Percentiles rank a stretch among this genome's conserved stretches.
Conservation (phyloP, 2,113 vertebrate species). For the Odocoileus hemionus region DNA sequence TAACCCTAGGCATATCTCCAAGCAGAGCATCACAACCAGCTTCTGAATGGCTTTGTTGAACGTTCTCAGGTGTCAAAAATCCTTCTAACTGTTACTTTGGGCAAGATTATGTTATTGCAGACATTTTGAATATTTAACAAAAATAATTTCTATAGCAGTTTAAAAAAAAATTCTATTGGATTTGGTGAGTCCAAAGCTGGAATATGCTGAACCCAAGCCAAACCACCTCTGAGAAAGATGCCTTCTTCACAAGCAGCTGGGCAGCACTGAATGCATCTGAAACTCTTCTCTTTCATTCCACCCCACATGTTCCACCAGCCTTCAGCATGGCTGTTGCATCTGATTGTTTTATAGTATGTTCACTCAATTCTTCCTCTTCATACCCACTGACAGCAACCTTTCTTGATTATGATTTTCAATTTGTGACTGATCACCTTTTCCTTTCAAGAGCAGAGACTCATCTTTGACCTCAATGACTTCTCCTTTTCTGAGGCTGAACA, state of each 20-base stretch:
- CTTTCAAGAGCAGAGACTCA: constrained; percentile 88
- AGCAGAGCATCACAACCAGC: constrained; percentile 86
- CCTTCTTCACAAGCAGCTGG: constrained; percentile 87
- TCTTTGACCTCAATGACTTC: constrained; percentile 92
- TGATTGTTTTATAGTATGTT: constrained; percentile 87
- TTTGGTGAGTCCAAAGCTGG: constrained; percentile 79
- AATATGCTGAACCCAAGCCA: constrained; percentile 85
- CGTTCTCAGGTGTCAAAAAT: constrained; percentile 87
- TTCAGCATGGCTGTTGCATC: constrained; percentile 79
- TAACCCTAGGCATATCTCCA: constrained; percentile 88
- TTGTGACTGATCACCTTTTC: constrained; percentile 83
- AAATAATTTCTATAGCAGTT: constrained; percentile 88
- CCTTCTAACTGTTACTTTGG: constrained; percentile 89
- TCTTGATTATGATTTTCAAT: constrained; percentile 84
- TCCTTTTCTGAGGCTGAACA: constrained; percentile 88
- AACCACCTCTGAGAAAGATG: constrained; percentile 85
- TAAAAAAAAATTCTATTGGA: constrained; percentile 87
- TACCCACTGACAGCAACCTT: constrained; percentile 88
- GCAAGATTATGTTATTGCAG: constrained; percentile 90
- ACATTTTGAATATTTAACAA: constrained; percentile 85
- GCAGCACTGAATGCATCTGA: constrained; percentile 85
- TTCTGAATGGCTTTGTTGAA: constrained; percentile 82
- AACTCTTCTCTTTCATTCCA: constrained; percentile 89
- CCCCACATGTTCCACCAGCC: constrained; percentile 86
- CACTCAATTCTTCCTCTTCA: constrained; percentile 89